Evolutionary conservation across 2,888 invertebrate species (phyloP).

Genomic region (Theretra japonica): DNA sequence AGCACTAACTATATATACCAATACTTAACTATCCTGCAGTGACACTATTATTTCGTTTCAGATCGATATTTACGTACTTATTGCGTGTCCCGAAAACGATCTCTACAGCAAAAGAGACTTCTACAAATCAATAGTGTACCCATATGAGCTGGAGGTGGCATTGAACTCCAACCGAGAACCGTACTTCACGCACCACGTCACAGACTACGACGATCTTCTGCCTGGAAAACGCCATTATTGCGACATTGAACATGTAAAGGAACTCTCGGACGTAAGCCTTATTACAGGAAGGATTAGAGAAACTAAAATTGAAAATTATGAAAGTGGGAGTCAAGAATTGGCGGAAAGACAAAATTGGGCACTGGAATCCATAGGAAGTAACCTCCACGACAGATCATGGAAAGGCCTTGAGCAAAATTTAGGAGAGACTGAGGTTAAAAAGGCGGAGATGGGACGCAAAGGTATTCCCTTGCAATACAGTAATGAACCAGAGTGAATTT

Average conservation of each 20-base stretch:
- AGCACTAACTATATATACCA: too few species aligned
- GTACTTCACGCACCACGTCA: constrained; percentile 86
- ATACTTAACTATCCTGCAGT: background rate
- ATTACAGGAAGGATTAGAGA: constrained; percentile 89
- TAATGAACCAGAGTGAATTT: constrained; percentile 80
- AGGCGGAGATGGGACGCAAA: constrained; percentile 88
- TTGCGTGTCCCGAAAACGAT: constrained; percentile 96
- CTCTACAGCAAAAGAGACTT: constrained; percentile 93
- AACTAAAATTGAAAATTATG: constrained; percentile 64
- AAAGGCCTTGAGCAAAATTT: constrained; percentile 93
- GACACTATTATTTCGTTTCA: constrained; percentile 58
- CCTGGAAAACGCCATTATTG: constrained; percentile 85
- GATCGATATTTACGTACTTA: constrained; percentile 96
- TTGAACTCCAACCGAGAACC: constrained; percentile 86
- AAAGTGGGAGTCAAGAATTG: constrained; percentile 65
- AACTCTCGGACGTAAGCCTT: constrained; percentile 88
- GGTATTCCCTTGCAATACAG: constrained; percentile 91
- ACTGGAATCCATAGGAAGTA: constrained; percentile 85
- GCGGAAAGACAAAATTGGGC: constrained; percentile 81
- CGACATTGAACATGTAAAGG: constrained; percentile 69
- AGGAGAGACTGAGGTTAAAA: constrained; percentile 88
- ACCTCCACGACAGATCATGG: constrained; percentile 90
- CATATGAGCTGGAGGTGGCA: constrained; percentile 95
- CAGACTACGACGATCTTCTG: constrained; percentile 90
- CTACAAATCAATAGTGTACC: constrained; percentile 95